Percentiles rank a stretch among this genome's conserved stretches.
Evolutionary conservation across 2,797 vertebrate genomes (phyloP).

Genomic region (Parambassis ranga): DNA sequence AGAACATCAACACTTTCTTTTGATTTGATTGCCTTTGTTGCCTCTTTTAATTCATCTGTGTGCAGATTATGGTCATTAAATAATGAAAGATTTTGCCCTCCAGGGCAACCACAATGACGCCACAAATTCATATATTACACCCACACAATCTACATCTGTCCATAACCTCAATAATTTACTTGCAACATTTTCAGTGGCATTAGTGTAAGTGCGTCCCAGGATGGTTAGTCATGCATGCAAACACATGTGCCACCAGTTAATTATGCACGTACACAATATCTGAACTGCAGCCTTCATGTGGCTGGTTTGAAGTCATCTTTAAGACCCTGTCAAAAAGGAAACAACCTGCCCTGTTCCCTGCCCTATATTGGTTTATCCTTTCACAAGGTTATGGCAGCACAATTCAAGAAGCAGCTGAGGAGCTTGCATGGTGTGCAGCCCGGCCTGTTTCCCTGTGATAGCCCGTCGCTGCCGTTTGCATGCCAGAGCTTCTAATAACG

Average conservation of each 20-base stretch:
- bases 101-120: conserved; percentile 14
- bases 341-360: conserved; percentile 34
- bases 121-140: conserved; percentile 16
- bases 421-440: conserved; percentile 52
- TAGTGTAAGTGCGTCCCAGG: conserved; percentile 15
- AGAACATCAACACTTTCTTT: neutral
- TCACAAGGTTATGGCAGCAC: conserved; percentile 67
- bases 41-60: neutral
- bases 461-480: conserved; percentile 56
- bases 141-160: conserved; percentile 12
- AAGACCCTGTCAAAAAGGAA: conserved; percentile 24
- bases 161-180: conserved; percentile 27
- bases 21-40: neutral
- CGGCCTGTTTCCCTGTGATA: conserved; percentile 67
- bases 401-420: conserved; percentile 55
- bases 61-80: neutral
- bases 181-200: conserved; percentile 8
- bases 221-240: conserved; percentile 25
- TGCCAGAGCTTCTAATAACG: conserved; percentile 71
- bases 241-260: conserved; percentile 19
- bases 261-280: conserved; percentile 6
- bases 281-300: conserved; percentile 7
- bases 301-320: conserved; percentile 2
- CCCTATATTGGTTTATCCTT: conserved; percentile 56
- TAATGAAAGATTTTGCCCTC: neutral